These are phyloP conservation scores for Falcaria lacertinaria DNA, from an alignment of 2,888 invertebrate genomes.

Conservation along the genomic window DNA sequence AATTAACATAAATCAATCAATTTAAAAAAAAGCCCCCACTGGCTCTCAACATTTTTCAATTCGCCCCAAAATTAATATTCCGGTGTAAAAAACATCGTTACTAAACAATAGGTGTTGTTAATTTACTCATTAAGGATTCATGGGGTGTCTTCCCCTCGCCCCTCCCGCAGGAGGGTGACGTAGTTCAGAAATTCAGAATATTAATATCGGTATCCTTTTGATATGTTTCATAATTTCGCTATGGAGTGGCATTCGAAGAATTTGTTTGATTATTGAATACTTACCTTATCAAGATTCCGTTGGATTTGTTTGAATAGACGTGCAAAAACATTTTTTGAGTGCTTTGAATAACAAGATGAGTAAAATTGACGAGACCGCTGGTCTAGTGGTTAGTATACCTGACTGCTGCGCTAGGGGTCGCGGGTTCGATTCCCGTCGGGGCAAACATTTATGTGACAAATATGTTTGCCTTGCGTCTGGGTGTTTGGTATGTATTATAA, in stretches of 20 bases:
- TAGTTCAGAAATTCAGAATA: constrained; percentile 34
- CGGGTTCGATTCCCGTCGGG: too few species aligned
- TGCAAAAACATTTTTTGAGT: neutral
- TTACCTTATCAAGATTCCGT: neutral
- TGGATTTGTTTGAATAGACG: neutral
- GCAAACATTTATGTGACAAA: too few species aligned
- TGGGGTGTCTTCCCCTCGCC: constrained; percentile 47
- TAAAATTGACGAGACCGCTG: too few species aligned
- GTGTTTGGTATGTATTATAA: too few species aligned
- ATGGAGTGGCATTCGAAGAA: neutral
- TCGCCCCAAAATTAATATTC: constrained; percentile 69
- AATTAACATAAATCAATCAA: constrained; percentile 76
- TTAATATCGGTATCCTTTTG: constrained; percentile 24
- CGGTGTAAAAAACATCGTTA: constrained; percentile 63
- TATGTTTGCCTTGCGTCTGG: too few species aligned
- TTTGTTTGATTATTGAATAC: neutral
- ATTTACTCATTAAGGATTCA: constrained; percentile 77
- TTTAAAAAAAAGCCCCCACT: constrained; percentile 49
- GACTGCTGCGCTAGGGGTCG: too few species aligned
- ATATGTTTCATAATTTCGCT: constrained; percentile 6
- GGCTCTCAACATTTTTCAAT: constrained; percentile 38
- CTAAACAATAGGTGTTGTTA: constrained; percentile 78
- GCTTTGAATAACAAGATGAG: too few species aligned
- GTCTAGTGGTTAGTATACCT: too few species aligned
- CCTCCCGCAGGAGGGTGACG: constrained; percentile 28